Evolutionary conservation across 2,888 invertebrate species (phyloP).

Genomic region (Drosophila quinaria): DNA sequence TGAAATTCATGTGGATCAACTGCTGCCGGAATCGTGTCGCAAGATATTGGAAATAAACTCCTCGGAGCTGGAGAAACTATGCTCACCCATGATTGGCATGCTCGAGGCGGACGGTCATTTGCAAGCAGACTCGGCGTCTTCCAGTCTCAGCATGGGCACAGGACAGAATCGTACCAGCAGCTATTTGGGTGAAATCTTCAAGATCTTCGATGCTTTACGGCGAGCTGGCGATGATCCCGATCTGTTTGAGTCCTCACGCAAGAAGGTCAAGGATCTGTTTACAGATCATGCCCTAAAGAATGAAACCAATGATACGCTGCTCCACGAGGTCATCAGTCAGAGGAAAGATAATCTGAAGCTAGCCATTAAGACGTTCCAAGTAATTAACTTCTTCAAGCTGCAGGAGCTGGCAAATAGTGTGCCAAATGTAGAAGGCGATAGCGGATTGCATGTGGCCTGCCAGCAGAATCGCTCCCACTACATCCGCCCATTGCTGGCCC

Average conservation of each 20-base stretch:
- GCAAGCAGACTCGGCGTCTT: conserved; percentile 19
- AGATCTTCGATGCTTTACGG: conserved; percentile 42
- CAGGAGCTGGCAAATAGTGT: conserved; percentile 85
- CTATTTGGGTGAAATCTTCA: conserved; percentile 56
- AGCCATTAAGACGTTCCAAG: conserved; percentile 78
- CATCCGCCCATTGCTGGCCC: conserved; percentile 80
- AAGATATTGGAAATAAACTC: conserved; percentile 50
- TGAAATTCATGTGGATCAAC: conserved; percentile 51
- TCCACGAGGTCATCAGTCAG: conserved; percentile 83
- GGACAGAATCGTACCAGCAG: conserved; percentile 29
- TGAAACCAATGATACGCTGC: conserved; percentile 74
- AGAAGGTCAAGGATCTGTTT: conserved; percentile 65
- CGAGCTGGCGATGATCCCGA: conserved; percentile 35
- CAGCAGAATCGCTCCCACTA: conserved; percentile 78
- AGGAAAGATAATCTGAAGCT: conserved; percentile 67
- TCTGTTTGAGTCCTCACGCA: conserved; percentile 6
- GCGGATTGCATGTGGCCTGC: conserved; percentile 87
- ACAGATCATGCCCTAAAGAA: conserved; percentile 67
- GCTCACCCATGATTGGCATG: conserved; percentile 37
- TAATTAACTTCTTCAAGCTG: conserved; percentile 81
- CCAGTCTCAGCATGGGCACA: not conserved
- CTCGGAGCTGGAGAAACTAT: conserved; percentile 52
- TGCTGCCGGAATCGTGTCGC: conserved; percentile 51
- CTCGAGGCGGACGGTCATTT: conserved; percentile 58
- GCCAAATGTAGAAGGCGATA: conserved; percentile 86